Base-by-base conservation (phyloP, 2,797 vertebrate genomes). In the Gymnothorax reevesii region DNA sequence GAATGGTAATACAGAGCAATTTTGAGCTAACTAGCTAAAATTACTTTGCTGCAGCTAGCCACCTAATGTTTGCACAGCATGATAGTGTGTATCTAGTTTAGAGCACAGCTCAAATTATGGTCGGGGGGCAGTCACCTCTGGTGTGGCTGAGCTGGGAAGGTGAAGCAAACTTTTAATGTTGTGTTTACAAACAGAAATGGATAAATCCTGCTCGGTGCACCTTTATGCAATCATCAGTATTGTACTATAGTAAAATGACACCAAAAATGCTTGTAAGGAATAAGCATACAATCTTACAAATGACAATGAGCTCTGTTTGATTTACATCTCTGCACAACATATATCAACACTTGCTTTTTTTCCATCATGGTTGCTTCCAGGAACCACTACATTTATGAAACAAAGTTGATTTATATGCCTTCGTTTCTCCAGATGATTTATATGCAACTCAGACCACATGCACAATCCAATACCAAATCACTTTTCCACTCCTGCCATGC, bases 401-500 rank as follows among this genome's bases (percentile, higher is more conserved):
- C 52, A 54, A 49, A 55, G 25, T 86, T 93, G 91, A 94, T 94
- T 93, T 85, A 92, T 89, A 91, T 90, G 85, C 89, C 89, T 17
- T 87, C 88, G 87, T 89, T 92, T 89, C 88, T 92, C 89, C 77
- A 66, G 84, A 89, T 88, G 91, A 94, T 92, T 87, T 87, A 90
- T 93, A 89, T 90, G 90, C 89, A 90, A 92, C 91, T 88, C 88
- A 71, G 85, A n/a, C 83, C 83, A 86, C 87, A 87, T 89, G 89
- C 87, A 89, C 88, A 91, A 90, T 89, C 87, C 88, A 79, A 87
- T 89, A 87, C 87, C 88, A 92, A 93, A 93, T 91, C 82, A 90
- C 82, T 87, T 49, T 88, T 6, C n/a, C 54, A 54, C 80, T 15
- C 25, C 57, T 88, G 27, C 49, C 73, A 83, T 22, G 66, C 15